These are phyloP conservation scores for Oopsacas minuta DNA, from an alignment of 37 sponge, comb jelly and placozoan species.

Conservation along the genomic window DNA sequence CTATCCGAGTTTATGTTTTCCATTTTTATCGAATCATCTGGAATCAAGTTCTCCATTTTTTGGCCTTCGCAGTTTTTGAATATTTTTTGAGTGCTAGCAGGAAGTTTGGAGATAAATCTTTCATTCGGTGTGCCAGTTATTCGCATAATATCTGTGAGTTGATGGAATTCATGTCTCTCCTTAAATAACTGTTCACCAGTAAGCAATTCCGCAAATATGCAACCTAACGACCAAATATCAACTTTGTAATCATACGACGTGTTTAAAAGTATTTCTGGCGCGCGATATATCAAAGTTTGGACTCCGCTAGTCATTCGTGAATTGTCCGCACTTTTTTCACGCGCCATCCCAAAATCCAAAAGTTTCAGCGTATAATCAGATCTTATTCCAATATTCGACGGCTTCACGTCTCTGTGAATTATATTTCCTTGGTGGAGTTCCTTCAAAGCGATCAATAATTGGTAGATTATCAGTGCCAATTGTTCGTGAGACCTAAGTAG, in stretches of 20 bases:
- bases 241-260: slow-evolving; percentile 16
- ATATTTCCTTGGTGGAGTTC: background rate
- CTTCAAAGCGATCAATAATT: background rate
- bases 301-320: background rate
- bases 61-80: background rate
- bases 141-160: background rate
- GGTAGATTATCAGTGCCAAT: background rate
- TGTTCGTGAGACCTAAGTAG: background rate
- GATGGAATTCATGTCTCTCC: background rate
- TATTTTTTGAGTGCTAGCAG: background rate
- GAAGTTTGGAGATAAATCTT: background rate
- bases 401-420: slow-evolving; percentile 1
- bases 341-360: slow-evolving; percentile 10
- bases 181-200: background rate
- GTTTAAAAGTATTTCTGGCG: slow-evolving; percentile 22
- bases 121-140: background rate
- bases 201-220: slow-evolving; percentile 23
- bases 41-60: background rate
- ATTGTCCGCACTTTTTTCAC: background rate
- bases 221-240: slow-evolving; percentile 25
- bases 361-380: slow-evolving; percentile 2
- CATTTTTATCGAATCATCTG: background rate
- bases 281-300: slow-evolving; percentile 22
- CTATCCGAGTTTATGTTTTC: background rate
- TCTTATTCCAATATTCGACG: slow-evolving; percentile 11